Percentiles rank a stretch among this genome's conserved stretches.
These are phyloP conservation scores for Esox lucius DNA, from an alignment of 2,797 vertebrate species.

Conservation along the genomic window DNA sequence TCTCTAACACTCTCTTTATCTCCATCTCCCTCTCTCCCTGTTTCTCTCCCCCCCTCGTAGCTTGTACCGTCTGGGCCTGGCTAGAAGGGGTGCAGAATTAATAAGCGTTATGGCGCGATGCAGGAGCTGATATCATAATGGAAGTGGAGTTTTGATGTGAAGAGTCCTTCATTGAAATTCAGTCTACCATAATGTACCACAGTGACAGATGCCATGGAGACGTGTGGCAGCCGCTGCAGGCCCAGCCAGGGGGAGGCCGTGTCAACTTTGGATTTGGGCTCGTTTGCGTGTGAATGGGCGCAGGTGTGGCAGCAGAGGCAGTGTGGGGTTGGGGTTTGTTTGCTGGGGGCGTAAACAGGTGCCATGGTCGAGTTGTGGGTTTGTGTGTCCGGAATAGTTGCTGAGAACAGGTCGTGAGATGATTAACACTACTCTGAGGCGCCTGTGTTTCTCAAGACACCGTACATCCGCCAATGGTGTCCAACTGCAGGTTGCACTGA, in stretches of 20 bases:
- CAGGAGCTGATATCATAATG: slow-evolving; percentile 84
- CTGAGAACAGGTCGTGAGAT: neutral
- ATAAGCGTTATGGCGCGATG: slow-evolving; percentile 85
- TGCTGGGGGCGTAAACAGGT: neutral
- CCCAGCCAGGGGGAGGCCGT: neutral
- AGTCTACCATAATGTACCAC: slow-evolving; percentile 81
- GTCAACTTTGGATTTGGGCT: neutral
- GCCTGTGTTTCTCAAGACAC: neutral
- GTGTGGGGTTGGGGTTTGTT: neutral
- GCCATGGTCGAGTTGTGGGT: neutral
- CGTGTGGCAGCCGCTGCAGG: neutral
- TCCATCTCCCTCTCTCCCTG: slow-evolving; percentile 60
- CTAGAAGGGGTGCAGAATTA: slow-evolving; percentile 87
- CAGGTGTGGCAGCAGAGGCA: neutral
- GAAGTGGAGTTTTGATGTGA: slow-evolving; percentile 82
- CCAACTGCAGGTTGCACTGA: neutral
- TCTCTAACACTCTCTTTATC: neutral
- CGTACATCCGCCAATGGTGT: neutral
- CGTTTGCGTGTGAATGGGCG: neutral
- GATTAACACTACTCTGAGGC: neutral
- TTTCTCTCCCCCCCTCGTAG: slow-evolving; percentile 42
- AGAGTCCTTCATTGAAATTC: slow-evolving; percentile 85
- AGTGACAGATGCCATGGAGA: slow-evolving; percentile 74
- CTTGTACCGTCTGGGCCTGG: slow-evolving; percentile 67
- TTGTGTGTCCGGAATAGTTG: neutral